A percentile compares a stretch with the other conserved stretches of the same genome.
These are phyloP conservation scores for Trachops cirrhosus DNA, from an alignment of 2,797 vertebrate genomes.

Conservation along the genomic window DNA sequence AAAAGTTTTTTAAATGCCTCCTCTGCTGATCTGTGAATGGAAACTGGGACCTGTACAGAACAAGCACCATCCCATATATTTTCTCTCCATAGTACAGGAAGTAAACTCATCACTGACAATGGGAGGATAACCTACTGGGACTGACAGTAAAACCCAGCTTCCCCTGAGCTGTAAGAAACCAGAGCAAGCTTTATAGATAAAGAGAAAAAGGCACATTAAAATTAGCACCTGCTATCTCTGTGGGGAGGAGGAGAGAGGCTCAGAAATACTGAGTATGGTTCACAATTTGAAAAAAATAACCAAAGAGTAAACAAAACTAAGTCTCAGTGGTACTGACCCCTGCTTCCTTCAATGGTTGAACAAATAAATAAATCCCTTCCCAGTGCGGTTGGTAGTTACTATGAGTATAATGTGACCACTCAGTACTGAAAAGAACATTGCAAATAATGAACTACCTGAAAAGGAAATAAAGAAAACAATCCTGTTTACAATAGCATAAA, in stretches of 20 bases:
- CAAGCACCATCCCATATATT: constrained; percentile 33
- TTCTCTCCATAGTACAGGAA: constrained; percentile 18
- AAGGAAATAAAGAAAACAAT: not conserved
- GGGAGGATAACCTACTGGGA: not conserved
- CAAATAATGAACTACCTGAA: not conserved
- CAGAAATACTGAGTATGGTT: not conserved
- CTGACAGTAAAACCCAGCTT: constrained; percentile 14
- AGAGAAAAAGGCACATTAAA: constrained; percentile 29
- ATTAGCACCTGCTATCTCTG: not conserved
- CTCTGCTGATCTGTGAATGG: constrained; percentile 33
- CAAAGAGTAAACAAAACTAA: not conserved
- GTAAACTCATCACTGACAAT: constrained; percentile 44
- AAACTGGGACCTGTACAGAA: not conserved
- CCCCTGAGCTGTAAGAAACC: not conserved
- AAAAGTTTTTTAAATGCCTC: not conserved
- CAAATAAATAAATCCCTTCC: constrained; percentile 31
- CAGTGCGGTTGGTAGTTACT: not conserved
- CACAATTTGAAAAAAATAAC: not conserved
- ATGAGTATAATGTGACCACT: not conserved
- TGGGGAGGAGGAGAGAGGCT: not conserved
- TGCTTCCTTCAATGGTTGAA: not conserved
- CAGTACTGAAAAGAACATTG: not conserved
- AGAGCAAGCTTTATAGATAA: not conserved
- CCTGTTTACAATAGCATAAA: not conserved
- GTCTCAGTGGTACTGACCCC: constrained; percentile 34